Base-by-base conservation (phyloP, 2,113 vertebrate species). In the Lucifuga dentata region DNA sequence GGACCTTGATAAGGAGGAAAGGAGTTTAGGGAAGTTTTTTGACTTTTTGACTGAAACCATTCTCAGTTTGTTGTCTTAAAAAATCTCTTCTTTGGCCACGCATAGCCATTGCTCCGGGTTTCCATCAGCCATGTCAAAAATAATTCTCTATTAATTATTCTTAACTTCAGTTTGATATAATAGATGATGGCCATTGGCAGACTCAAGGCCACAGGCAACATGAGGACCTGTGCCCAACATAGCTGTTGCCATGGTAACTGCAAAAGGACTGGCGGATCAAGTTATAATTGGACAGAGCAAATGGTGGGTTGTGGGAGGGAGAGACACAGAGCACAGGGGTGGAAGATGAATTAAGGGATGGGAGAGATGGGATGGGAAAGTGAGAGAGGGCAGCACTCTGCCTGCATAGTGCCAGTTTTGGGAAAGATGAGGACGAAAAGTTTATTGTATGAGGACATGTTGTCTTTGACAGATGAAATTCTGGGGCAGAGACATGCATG, bases 161-260 rank as follows among this genome's bases (percentile, higher is more conserved):
- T 29, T 46, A 48, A 44, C 33, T 84, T 79, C 46, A 50, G 75
- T 73, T 76, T 49, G 55, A 68, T 50, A 21, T 13, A 45, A 13
- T 51, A 50, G 51, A 50, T 23, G 29, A 61, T 60, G 78, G 72
- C 83, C 79, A 63, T 61, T 53, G 73, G 61, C 63, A 68, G 61
- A 39, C 45, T 45, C 36, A 68, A 72, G 80, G 77, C 80, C 65
- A 40, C 29, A 10, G 53, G 71, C 62, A 43, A 82, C 76, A 80
- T 24, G 20, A 52, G 80, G 74, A 83, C 84, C 69, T 87, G 73
- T 80, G 76, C 78, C 81, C 83, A 78, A 89, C 84, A 81, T 75
- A 77, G 76, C 80, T 90, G 89, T 91, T 91, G 88, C 90, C 79
- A 86, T 90, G 89, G 90, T 87, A 90, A 91, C 90, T 80, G 82